Percentiles rank a stretch among this genome's conserved stretches.
Conservation (phyloP, 2,888 invertebrate species). For the Mylabris sibirica region DNA sequence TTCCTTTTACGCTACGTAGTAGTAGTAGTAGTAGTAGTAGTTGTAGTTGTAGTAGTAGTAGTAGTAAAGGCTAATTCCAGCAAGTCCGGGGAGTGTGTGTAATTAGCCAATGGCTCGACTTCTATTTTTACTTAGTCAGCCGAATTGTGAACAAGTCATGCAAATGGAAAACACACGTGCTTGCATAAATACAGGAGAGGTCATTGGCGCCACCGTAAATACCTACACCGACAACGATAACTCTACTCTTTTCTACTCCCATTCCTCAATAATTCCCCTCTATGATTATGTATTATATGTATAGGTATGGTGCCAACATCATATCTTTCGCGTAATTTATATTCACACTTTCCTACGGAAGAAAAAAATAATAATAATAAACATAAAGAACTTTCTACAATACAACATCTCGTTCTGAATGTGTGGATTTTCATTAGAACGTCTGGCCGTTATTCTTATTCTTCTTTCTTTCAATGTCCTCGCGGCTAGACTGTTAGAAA, state of each 20-base stretch:
- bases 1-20: too few species aligned
- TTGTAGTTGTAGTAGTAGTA: not conserved
- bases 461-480: not conserved
- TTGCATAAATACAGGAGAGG: constrained; percentile 53
- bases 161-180: constrained; percentile 48
- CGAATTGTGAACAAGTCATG: constrained; percentile 46
- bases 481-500: constrained; percentile 5
- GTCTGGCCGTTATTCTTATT: not conserved
- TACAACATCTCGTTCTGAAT: not conserved
- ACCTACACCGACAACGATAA: constrained; percentile 40
- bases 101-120: constrained; percentile 35
- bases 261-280: not conserved
- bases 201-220: constrained; percentile 54
- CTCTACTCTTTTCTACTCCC: constrained; percentile 3
- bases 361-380: too few species aligned
- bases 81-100: constrained; percentile 19
- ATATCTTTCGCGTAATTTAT: not conserved
- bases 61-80: constrained; percentile 5
- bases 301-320: constrained; percentile 11
- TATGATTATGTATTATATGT: not conserved
- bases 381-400: too few species aligned
- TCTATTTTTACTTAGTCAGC: constrained; percentile 49
- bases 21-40: constrained; percentile 1
- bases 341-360: not conserved
- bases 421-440: not conserved